phyloP scores from a whole-genome alignment of 2,113 vertebrate species.

The Cyprinodon variegatus region DNA sequence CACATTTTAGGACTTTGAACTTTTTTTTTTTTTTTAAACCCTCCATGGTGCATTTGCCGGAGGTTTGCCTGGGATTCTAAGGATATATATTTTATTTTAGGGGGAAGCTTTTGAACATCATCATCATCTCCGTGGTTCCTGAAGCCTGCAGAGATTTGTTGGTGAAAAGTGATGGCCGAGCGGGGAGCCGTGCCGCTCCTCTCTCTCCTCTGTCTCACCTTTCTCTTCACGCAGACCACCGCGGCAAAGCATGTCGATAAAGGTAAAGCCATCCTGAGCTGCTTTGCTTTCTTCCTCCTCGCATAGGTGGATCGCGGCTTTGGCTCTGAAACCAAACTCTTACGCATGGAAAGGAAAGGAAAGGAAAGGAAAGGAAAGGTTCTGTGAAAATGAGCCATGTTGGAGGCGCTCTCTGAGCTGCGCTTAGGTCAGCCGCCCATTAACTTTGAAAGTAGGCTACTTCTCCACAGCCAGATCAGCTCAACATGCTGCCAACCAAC shows the following conservation, averaged over 20 bases:
- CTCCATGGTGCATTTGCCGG: constrained; percentile 39
- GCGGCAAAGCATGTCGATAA: constrained; percentile 78
- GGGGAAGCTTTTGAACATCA: constrained; percentile 20
- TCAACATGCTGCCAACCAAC: constrained; percentile 28
- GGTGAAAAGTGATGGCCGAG: constrained; percentile 85
- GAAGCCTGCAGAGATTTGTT: constrained; percentile 74
- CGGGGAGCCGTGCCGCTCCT: constrained; percentile 83
- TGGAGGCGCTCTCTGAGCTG: constrained; percentile 31
- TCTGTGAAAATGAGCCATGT: constrained; percentile 7
- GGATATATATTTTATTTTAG: constrained; percentile 38
- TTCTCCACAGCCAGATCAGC: constrained; percentile 6
- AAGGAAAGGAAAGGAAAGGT: too few relatives aligned
- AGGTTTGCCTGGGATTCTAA: constrained; percentile 54
- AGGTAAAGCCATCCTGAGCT: constrained; percentile 68
- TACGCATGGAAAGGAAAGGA: not conserved
- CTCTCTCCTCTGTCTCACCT: constrained; percentile 82
- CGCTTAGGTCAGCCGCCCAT: constrained; percentile 20
- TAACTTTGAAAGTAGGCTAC: constrained; percentile 48
- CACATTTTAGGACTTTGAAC: constrained; percentile 70
- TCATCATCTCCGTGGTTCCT: constrained; percentile 57
- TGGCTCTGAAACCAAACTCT: not conserved
- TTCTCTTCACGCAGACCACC: constrained; percentile 65
- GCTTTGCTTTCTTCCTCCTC: not conserved
- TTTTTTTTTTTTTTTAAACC: constrained; percentile 48
- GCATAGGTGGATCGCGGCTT: constrained; percentile 27